phyloP scores from a whole-genome alignment of 2,888 invertebrate genomes.

The Omphaloscelis lunosa region DNA sequence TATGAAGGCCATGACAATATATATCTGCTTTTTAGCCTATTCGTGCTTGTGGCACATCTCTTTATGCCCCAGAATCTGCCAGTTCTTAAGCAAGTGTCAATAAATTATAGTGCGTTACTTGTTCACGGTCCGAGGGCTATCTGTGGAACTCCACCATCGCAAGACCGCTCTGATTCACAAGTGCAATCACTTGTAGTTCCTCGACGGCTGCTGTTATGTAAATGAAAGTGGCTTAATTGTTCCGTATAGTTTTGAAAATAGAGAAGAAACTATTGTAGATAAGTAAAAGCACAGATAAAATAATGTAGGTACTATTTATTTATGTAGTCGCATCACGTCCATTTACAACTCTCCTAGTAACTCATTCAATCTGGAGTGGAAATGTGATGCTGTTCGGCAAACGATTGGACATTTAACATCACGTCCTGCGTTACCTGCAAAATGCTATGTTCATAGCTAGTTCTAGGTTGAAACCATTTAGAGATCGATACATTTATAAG shows the following conservation, averaged over 20 bases:
- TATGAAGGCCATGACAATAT: not conserved
- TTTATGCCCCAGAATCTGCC: slow-evolving; percentile 2
- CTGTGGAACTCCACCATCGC: slow-evolving; percentile 62
- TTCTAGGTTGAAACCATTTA: too few relatives aligned
- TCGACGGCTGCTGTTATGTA: slow-evolving; percentile 51
- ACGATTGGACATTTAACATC: not conserved
- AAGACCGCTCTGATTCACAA: slow-evolving; percentile 73
- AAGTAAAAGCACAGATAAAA: too few relatives aligned
- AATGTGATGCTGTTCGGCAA: not conserved
- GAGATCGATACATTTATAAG: too few relatives aligned
- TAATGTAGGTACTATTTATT: not conserved
- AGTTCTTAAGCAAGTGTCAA: slow-evolving; percentile 28
- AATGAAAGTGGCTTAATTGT: slow-evolving; percentile 45
- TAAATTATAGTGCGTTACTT: slow-evolving; percentile 40
- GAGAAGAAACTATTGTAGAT: not conserved
- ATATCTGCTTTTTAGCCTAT: not conserved
- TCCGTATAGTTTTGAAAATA: slow-evolving; percentile 2
- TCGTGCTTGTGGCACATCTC: not conserved
- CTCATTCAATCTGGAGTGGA: not conserved
- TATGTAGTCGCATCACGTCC: not conserved
- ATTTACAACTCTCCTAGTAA: not conserved
- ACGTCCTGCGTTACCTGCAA: too few relatives aligned
- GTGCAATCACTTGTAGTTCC: slow-evolving; percentile 65
- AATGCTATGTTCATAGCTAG: too few relatives aligned
- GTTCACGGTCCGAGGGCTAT: slow-evolving; percentile 66